These are phyloP conservation scores for Drosophila sp. DNA, from an alignment of 1,140 invertebrate genomes.

Conservation along the genomic window DNA sequence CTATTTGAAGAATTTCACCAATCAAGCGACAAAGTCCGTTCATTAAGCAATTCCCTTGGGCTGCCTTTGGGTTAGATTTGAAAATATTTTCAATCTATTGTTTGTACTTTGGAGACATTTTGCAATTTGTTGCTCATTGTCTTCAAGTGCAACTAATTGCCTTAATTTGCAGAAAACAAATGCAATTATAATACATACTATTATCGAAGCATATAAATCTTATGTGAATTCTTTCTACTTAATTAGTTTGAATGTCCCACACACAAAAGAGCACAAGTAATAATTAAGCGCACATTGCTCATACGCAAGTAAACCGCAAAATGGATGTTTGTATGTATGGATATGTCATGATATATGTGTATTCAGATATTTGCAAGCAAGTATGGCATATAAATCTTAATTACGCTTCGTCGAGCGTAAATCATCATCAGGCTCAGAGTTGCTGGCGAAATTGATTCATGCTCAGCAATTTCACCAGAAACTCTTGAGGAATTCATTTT, in stretches of 20 bases:
- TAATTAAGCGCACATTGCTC: conserved; percentile 65
- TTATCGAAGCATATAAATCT: conserved; percentile 73
- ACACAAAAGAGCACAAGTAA: conserved; percentile 77
- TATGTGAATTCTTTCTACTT: conserved; percentile 75
- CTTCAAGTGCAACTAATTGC: conserved; percentile 73
- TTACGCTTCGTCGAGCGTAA: conserved; percentile 79
- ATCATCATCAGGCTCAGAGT: conserved; percentile 70
- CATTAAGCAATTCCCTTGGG: conserved; percentile 33
- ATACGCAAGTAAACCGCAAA: conserved; percentile 44
- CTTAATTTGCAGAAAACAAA: conserved; percentile 58
- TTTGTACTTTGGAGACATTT: conserved; percentile 32
- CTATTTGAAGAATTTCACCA: conserved; percentile 12
- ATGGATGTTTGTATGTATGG: conserved; percentile 38
- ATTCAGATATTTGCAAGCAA: conserved; percentile 48
- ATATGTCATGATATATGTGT: conserved; percentile 10
- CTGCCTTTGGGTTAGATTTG: conserved; percentile 5
- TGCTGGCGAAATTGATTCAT: conserved; percentile 66
- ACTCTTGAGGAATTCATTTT: conserved; percentile 24
- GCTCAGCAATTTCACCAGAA: conserved; percentile 45
- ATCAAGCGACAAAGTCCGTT: conserved; percentile 26
- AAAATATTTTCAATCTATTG: conserved; percentile 41
- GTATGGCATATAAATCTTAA: conserved; percentile 77
- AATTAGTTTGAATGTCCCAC: conserved; percentile 77
- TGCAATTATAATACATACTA: conserved; percentile 52
- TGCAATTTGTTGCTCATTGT: conserved; percentile 52